phyloP scores from a whole-genome alignment of 2,888 invertebrate genomes.

The Fragum fragum region DNA sequence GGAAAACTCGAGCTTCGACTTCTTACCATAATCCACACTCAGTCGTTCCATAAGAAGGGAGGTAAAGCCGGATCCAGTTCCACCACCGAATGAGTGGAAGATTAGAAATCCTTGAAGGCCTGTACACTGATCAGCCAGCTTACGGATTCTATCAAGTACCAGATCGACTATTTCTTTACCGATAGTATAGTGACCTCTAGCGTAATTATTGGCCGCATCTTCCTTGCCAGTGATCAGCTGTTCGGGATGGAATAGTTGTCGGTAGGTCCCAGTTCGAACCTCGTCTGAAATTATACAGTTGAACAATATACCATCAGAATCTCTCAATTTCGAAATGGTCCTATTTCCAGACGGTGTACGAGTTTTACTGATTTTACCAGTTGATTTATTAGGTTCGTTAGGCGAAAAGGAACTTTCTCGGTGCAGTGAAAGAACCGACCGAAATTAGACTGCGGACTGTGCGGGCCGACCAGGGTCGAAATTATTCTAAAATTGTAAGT shows the following conservation, averaged over 20 bases:
- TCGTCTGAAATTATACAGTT: slow-evolving; percentile 82
- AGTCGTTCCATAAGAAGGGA: slow-evolving; percentile 85
- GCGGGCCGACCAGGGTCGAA: too few relatives aligned
- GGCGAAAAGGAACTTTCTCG: too few relatives aligned
- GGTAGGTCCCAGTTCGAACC: slow-evolving; percentile 89
- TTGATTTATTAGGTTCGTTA: too few relatives aligned
- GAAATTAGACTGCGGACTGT: too few relatives aligned
- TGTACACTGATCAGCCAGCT: slow-evolving; percentile 87
- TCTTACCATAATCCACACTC: slow-evolving; percentile 80
- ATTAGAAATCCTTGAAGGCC: slow-evolving; percentile 85
- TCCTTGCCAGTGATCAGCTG: slow-evolving; percentile 98
- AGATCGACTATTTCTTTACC: slow-evolving; percentile 93
- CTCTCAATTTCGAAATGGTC: too few relatives aligned
- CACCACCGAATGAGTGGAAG: slow-evolving; percentile 85
- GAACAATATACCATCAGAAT: too few relatives aligned
- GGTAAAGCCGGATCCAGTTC: slow-evolving; percentile 86
- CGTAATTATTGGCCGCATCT: slow-evolving; percentile 99
- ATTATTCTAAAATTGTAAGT: too few relatives aligned
- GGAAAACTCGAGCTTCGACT: slow-evolving; percentile 84
- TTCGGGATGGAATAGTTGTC: slow-evolving; percentile 98
- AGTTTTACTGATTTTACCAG: too few relatives aligned
- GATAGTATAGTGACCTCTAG: slow-evolving; percentile 98
- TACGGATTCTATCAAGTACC: slow-evolving; percentile 86
- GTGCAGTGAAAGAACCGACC: too few relatives aligned
- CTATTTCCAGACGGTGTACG: too few relatives aligned